These are phyloP conservation scores for Papilio helenus DNA, from an alignment of 1,140 invertebrate genomes.

Conservation along the genomic window DNA sequence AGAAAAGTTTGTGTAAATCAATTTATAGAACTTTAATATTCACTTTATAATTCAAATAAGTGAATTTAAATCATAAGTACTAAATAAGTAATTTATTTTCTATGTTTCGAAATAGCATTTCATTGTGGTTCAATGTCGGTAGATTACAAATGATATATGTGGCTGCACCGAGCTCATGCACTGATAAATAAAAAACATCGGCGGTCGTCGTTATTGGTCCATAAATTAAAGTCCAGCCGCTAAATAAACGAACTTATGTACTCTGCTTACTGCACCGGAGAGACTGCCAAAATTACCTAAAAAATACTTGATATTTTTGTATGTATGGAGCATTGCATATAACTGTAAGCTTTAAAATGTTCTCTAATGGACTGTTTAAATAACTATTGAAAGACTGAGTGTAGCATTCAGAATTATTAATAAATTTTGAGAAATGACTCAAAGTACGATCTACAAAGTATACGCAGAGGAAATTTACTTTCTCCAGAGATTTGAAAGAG, in stretches of 20 bases:
- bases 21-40: no score
- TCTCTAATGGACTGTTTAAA: not conserved
- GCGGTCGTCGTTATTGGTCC: slow-evolving; percentile 59
- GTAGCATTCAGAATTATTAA: not conserved
- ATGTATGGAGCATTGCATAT: not conserved
- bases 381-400: not conserved
- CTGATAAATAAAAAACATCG: slow-evolving; percentile 61
- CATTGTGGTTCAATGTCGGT: slow-evolving; percentile 10
- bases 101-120: not conserved
- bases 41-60: no score
- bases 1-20: no score
- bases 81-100: not conserved
- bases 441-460: not conserved
- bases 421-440: slow-evolving; percentile 4
- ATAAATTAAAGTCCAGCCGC: slow-evolving; percentile 69
- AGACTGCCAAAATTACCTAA: slow-evolving; percentile 6
- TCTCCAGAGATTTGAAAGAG: slow-evolving; percentile 44
- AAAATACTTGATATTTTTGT: not conserved
- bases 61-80: no score
- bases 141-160: slow-evolving; percentile 34
- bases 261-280: slow-evolving; percentile 45
- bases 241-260: slow-evolving; percentile 61
- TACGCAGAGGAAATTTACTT: slow-evolving; percentile 41
- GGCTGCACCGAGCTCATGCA: slow-evolving; percentile 25
- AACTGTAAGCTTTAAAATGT: no score